phyloP scores from a whole-genome alignment of 1,140 invertebrate genomes.

The Solen grandis region DNA sequence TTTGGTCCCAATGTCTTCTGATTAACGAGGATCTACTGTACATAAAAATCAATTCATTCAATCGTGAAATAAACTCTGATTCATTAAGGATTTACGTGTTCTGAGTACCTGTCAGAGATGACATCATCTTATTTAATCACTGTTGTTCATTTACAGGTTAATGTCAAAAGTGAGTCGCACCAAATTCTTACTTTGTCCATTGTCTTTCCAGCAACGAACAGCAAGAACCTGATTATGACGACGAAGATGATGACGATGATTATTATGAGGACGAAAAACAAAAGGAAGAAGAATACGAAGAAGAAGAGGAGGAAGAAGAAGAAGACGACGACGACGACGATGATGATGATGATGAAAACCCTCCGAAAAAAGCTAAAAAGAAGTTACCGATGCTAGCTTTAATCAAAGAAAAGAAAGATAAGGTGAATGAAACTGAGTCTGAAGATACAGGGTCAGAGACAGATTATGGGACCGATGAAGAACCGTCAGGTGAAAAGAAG shows the following conservation, averaged over 20 bases:
- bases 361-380: neutral
- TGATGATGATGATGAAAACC: neutral
- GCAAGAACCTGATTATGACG: too few species aligned
- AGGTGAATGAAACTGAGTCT: neutral
- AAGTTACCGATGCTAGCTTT: neutral
- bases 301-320: neutral
- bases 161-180: too few species aligned
- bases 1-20: too few species aligned
- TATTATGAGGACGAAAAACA: conserved; percentile 25
- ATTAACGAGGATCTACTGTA: too few species aligned
- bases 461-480: neutral
- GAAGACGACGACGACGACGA: conserved; percentile 5
- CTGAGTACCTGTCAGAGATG: too few species aligned
- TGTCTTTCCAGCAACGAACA: too few species aligned
- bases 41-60: too few species aligned
- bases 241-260: conserved; percentile 29
- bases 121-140: too few species aligned
- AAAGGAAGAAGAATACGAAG: conserved; percentile 1
- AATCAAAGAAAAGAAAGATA: neutral
- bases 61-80: too few species aligned
- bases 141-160: too few species aligned
- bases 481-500: neutral
- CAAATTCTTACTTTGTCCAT: too few species aligned
- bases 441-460: conserved; percentile 14
- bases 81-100: too few species aligned